Evolutionary conservation across 2,113 vertebrate genomes (phyloP).

Genomic region (Sialia sialis): DNA sequence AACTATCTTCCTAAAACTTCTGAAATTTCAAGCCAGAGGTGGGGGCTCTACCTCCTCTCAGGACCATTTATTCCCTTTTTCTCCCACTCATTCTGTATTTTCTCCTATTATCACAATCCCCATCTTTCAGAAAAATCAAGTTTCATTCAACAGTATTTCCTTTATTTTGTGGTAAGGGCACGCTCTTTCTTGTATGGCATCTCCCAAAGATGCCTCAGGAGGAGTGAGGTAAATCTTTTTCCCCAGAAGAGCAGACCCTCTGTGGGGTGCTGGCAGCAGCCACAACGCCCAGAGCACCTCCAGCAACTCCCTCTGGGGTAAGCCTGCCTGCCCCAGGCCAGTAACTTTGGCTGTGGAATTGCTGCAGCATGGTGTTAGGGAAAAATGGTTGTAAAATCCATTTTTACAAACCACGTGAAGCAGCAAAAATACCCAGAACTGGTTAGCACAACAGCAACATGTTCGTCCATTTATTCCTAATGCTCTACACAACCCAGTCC

Average conservation of each 20-base stretch:
- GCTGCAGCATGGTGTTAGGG: neutral
- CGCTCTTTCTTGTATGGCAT: neutral
- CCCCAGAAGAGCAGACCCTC: neutral
- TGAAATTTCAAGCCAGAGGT: neutral
- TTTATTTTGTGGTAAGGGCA: neutral
- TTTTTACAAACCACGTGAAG: neutral
- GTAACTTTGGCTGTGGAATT: rapidly evolving
- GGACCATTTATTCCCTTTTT: neutral
- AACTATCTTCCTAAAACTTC: neutral
- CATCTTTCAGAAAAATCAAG: neutral
- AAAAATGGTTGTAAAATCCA: neutral
- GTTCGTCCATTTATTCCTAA: neutral
- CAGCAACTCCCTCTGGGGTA: neutral
- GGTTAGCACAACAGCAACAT: neutral
- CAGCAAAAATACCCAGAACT: neutral
- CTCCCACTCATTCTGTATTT: neutral
- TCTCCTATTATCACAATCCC: neutral
- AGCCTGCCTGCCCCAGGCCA: neutral
- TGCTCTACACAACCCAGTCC: neutral
- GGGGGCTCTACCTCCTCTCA: neutral
- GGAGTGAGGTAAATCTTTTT: neutral
- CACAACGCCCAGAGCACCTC: neutral
- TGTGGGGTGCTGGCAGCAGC: neutral
- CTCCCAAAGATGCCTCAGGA: neutral
- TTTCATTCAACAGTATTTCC: neutral